Base-by-base conservation (phyloP, 2,888 invertebrate genomes). In the Dascillus cervinus region DNA sequence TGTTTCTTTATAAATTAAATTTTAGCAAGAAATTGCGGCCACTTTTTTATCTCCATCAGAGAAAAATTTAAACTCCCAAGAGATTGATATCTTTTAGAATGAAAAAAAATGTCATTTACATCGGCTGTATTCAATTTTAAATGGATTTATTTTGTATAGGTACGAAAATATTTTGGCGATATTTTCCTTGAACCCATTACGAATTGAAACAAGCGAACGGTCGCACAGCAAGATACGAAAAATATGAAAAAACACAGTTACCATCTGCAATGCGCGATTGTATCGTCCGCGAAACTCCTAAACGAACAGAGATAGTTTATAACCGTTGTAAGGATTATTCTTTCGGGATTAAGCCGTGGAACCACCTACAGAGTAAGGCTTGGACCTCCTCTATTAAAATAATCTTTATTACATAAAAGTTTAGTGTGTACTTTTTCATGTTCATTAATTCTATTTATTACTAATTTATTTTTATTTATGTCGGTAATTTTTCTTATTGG, bases 291-390 rank as follows among this genome's bases (percentile, higher is more conserved):
- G 34, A 26, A 26, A 30, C 20, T 22, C 23, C 22, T 23, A 37
- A 19, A 12, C 17, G 27, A 34, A 38, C 21, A 34, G 34, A 37
- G 37, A 32, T 22, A 25, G 24, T 28, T 19, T 11, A 22, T 27
- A 22, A 21, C 22, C 31, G 28, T 34, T 29, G 29, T 32, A 32
- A 12, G 22, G 22, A 23, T 29, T n/a, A n/a, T 30, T 27, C 38
- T 28, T 29, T 34, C 32, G 24, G 30, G 19, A 31, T 29, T 32
- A 30, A 29, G 35, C 34, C 32, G 29, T 29, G 32, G 31, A 43
- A 33, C 45, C 45, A 26, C 45, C 45, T 45, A 45, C 36, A 28
- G 45, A 34, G 45, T 32, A 37, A 39, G 43, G 41, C 43, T 37
- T 30, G 41, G 37, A 31, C 32, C 34, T 37, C 35, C 28, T 37